Conservation (phyloP, 2,888 invertebrate genomes). For the Neuroscelio doddi region DNA sequence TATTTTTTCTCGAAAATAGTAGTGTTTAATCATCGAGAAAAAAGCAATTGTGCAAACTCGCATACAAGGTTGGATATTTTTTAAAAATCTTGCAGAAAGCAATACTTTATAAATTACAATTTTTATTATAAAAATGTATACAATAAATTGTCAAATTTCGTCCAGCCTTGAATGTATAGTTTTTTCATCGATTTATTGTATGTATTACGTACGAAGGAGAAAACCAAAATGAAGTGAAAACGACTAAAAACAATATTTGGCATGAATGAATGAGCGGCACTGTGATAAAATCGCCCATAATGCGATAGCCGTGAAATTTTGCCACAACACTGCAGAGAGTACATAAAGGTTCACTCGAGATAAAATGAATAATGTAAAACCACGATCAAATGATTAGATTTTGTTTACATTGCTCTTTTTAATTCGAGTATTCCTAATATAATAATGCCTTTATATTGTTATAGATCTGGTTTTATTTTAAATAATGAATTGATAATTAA, state of each 20-base stretch:
- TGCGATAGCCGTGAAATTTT: conserved; percentile 26
- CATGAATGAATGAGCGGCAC: conserved; percentile 24
- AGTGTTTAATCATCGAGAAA: too few relatives aligned
- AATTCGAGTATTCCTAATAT: conserved; percentile 9
- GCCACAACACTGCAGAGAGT: conserved; percentile 32
- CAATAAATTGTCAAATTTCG: too few relatives aligned
- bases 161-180: too few relatives aligned
- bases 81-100: too few relatives aligned
- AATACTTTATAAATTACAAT: too few relatives aligned
- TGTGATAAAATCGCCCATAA: conserved; percentile 34
- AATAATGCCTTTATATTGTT: conserved; percentile 21
- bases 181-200: conserved; percentile 36
- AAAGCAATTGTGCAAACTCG: too few relatives aligned
- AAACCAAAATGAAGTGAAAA: conserved; percentile 27
- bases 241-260: conserved; percentile 31
- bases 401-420: background rate
- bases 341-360: conserved; percentile 18
- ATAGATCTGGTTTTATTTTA: conserved; percentile 1
- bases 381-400: too few relatives aligned
- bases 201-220: conserved; percentile 23
- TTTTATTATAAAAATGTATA: too few relatives aligned
- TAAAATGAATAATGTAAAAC: background rate
- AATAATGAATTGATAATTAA: background rate
- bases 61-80: too few relatives aligned
- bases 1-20: too few relatives aligned